Conservation (phyloP, 2,888 invertebrate species). For the Polietes domitor region DNA sequence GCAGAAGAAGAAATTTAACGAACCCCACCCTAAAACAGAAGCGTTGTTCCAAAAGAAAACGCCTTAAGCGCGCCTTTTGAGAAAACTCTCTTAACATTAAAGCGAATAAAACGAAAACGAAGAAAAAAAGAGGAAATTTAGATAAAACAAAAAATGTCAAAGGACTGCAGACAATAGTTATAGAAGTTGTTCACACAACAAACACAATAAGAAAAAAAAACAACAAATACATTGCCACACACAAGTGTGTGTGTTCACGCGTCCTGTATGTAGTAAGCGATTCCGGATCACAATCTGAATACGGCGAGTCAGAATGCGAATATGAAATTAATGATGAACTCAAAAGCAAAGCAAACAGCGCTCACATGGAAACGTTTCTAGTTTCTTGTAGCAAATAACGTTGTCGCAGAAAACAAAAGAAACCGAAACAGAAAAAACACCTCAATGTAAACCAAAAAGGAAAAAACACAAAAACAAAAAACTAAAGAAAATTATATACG, state of each 20-base stretch:
- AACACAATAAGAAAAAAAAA: no score
- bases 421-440: slow-evolving; percentile 27
- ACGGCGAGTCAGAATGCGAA: neutral
- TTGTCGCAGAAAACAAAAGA: neutral
- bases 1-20: slow-evolving; percentile 35
- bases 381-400: slow-evolving; percentile 5
- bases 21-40: slow-evolving; percentile 61
- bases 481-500: slow-evolving; percentile 63
- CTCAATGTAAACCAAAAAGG: slow-evolving; percentile 25
- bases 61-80: slow-evolving; percentile 57
- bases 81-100: slow-evolving; percentile 50
- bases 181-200: slow-evolving; percentile 51
- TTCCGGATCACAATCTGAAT: slow-evolving; percentile 11
- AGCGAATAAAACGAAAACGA: slow-evolving; percentile 44
- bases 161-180: slow-evolving; percentile 62
- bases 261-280: neutral
- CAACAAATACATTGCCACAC: no score
- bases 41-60: slow-evolving; percentile 55
- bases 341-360: neutral
- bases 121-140: neutral
- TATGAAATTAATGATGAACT: neutral
- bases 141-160: slow-evolving; percentile 33
- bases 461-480: slow-evolving; percentile 26
- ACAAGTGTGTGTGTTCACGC: slow-evolving; percentile 32
- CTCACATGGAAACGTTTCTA: neutral